Evolutionary conservation across 2,888 invertebrate species (phyloP).

Genomic region (Conchocele bisecta): DNA sequence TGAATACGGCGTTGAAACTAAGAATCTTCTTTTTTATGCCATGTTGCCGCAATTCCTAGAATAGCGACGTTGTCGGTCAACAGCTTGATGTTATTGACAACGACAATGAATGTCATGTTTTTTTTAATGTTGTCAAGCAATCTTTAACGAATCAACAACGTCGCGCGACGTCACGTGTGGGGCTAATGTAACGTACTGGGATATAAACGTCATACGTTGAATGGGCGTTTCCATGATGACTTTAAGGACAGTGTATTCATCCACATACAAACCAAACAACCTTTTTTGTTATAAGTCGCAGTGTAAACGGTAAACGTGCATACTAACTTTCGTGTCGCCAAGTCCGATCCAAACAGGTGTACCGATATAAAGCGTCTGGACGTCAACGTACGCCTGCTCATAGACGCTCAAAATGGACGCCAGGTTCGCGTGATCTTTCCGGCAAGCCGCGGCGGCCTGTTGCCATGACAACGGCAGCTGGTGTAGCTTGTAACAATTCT

Average conservation of each 20-base stretch:
- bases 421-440: constrained; percentile 35
- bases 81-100: too few relatives aligned
- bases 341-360: constrained; percentile 51
- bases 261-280: background rate
- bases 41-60: background rate
- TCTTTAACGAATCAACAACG: too few relatives aligned
- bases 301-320: background rate
- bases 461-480: constrained; percentile 45
- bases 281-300: too few relatives aligned
- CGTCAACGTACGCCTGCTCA: constrained; percentile 51
- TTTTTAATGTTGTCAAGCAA: too few relatives aligned
- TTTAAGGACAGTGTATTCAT: too few relatives aligned
- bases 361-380: constrained; percentile 11
- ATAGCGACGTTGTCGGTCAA: too few relatives aligned
- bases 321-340: constrained; percentile 24
- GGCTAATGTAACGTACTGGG: too few relatives aligned
- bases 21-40: background rate
- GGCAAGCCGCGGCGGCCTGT: constrained; percentile 53
- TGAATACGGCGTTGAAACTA: background rate
- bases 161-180: too few relatives aligned
- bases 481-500: constrained; percentile 40
- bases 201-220: too few relatives aligned
- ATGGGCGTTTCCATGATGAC: too few relatives aligned
- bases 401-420: constrained; percentile 42
- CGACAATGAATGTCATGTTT: too few relatives aligned